A percentile compares a stretch with the other conserved stretches of the same genome.
phyloP scores from a whole-genome alignment of 2,113 vertebrate species.

The Ctenomys sociabilis region DNA sequence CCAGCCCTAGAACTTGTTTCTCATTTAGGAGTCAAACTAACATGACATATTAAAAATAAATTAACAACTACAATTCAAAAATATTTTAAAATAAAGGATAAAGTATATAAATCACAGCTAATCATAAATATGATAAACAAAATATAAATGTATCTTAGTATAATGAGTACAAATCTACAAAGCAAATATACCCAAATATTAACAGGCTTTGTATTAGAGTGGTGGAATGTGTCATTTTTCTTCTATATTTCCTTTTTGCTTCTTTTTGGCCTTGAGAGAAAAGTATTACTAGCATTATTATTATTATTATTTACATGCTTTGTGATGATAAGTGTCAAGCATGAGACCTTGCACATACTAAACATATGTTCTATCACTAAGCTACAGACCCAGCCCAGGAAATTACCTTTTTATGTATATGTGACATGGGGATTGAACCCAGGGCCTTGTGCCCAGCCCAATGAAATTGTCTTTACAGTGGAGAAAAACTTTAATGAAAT shows the following conservation, averaged over 20 bases:
- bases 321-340: background rate
- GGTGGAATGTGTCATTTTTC: background rate
- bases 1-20: background rate
- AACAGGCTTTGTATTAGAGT: background rate
- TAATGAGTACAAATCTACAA: background rate
- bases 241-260: background rate
- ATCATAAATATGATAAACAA: background rate
- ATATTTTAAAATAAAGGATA: constrained; percentile 47
- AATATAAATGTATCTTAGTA: constrained; percentile 6
- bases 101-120: background rate
- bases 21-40: background rate
- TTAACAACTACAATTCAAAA: constrained; percentile 22
- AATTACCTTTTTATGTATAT: background rate
- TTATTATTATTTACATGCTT: too few relatives aligned
- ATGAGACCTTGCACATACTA: background rate
- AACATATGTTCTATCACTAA: background rate
- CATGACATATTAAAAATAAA: constrained; percentile 42
- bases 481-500: background rate
- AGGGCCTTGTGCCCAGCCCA: background rate
- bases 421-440: too few relatives aligned
- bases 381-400: background rate
- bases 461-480: background rate
- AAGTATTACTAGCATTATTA: background rate
- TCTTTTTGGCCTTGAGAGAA: background rate
- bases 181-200: constrained; percentile 5